These are phyloP conservation scores for Rhynchophorus ferrugineus DNA, from an alignment of 1,140 invertebrate genomes.

Conservation along the genomic window DNA sequence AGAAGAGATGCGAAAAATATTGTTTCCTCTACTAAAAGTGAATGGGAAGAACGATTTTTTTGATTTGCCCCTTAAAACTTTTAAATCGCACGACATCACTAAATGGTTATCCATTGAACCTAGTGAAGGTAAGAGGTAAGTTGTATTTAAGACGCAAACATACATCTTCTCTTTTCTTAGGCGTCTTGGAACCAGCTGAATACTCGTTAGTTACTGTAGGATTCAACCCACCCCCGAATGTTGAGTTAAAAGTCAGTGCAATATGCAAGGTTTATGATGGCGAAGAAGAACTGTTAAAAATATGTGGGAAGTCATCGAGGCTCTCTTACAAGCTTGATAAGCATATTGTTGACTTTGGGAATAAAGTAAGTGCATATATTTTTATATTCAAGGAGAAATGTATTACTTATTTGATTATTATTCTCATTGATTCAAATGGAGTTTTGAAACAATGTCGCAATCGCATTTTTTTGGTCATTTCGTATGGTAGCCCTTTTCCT, in stretches of 20 bases:
- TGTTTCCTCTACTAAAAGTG: constrained; percentile 1
- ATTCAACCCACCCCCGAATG: constrained; percentile 37
- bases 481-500: too few species aligned
- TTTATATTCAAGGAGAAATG: too few species aligned
- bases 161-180: constrained; percentile 19
- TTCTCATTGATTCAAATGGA: too few species aligned
- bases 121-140: constrained; percentile 3
- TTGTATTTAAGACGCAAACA: background rate
- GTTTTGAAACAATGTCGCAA: too few species aligned
- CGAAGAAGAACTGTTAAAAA: constrained; percentile 31
- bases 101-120: constrained; percentile 7
- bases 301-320: constrained; percentile 36
- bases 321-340: constrained; percentile 38
- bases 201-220: constrained; percentile 34
- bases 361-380: constrained; percentile 12
- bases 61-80: background rate
- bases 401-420: too few species aligned
- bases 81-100: background rate
- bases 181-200: constrained; percentile 39
- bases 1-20: constrained; percentile 19
- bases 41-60: background rate
- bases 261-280: constrained; percentile 40
- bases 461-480: too few species aligned
- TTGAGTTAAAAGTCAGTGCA: constrained; percentile 28
- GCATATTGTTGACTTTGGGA: constrained; percentile 39